A percentile compares a stretch with the other conserved stretches of the same genome.
phyloP scores from a whole-genome alignment of 1,140 invertebrate genomes.

The Drosophila mauritiana region DNA sequence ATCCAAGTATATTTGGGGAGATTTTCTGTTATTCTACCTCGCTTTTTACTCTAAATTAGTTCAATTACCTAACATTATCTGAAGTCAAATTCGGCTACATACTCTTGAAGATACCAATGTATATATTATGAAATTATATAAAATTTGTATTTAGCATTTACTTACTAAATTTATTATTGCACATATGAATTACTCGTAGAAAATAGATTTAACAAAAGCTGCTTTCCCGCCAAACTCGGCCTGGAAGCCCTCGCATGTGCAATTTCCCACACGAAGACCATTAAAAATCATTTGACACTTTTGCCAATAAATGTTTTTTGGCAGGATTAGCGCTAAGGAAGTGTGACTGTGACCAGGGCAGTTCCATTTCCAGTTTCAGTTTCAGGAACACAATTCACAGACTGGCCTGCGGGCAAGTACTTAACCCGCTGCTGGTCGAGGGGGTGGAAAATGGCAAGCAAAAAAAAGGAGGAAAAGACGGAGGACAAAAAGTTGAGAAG shows the following conservation, averaged over 20 bases:
- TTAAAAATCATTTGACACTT: slow-evolving; percentile 9
- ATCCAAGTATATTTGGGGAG: background rate
- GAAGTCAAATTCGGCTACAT: too few relatives aligned
- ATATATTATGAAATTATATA: too few relatives aligned
- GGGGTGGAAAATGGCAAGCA: slow-evolving; percentile 15
- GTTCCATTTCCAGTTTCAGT: background rate
- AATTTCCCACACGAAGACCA: slow-evolving; percentile 32
- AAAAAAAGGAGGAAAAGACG: background rate
- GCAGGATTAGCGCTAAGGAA: slow-evolving; percentile 17
- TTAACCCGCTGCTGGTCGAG: slow-evolving; percentile 40
- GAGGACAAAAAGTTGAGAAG: slow-evolving; percentile 60
- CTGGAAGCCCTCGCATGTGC: background rate
- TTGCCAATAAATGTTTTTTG: slow-evolving; percentile 27
- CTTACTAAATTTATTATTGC: too few relatives aligned
- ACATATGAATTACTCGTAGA: too few relatives aligned
- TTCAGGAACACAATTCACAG: slow-evolving; percentile 19
- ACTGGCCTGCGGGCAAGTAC: slow-evolving; percentile 17
- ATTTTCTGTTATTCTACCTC: background rate
- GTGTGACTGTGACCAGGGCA: slow-evolving; percentile 41
- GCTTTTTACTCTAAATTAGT: too few relatives aligned
- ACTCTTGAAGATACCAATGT: too few relatives aligned
- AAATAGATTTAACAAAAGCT: too few relatives aligned
- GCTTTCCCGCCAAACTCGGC: background rate
- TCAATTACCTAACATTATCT: too few relatives aligned
- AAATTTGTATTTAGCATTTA: too few relatives aligned